phyloP scores from a whole-genome alignment of 2,113 vertebrate genomes.

The Misgurnus mizolepis region DNA sequence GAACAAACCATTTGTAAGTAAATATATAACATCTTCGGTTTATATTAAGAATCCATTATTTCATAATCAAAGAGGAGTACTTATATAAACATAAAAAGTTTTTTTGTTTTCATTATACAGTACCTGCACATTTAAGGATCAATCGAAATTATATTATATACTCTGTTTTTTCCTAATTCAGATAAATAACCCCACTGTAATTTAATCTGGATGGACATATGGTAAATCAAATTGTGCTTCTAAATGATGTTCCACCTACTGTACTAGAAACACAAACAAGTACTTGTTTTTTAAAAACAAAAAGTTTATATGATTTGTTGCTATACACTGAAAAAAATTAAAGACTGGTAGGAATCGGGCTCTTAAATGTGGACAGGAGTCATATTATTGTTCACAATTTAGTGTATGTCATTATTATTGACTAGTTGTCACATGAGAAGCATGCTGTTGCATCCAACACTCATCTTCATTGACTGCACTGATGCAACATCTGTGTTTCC shows the following conservation, averaged over 20 bases:
- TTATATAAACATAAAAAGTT: not conserved
- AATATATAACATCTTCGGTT: not conserved
- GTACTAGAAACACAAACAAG: not conserved
- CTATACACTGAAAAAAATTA: not conserved
- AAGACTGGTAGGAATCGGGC: not conserved
- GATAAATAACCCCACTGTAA: not conserved
- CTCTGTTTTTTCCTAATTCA: not conserved
- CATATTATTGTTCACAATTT: not conserved
- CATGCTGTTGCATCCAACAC: conserved; percentile 1
- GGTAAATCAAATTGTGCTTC: not conserved
- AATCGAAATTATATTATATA: not conserved
- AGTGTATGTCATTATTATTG: not conserved
- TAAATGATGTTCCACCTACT: not conserved
- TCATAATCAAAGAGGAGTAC: not conserved
- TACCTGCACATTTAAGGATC: not conserved
- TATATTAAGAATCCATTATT: not conserved
- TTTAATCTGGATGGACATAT: not conserved
- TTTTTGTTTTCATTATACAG: no score
- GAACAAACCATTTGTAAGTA: no score
- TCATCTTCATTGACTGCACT: conserved; percentile 12
- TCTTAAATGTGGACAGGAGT: not conserved
- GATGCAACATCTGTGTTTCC: conserved; percentile 1
- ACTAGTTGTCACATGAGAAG: conserved; percentile 12
- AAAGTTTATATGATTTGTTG: not conserved
- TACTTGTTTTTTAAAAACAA: not conserved